Percentiles rank a stretch among this genome's conserved stretches.
Evolutionary conservation across 2,113 vertebrate genomes (phyloP).

Genomic region (Propithecus coquereli): DNA sequence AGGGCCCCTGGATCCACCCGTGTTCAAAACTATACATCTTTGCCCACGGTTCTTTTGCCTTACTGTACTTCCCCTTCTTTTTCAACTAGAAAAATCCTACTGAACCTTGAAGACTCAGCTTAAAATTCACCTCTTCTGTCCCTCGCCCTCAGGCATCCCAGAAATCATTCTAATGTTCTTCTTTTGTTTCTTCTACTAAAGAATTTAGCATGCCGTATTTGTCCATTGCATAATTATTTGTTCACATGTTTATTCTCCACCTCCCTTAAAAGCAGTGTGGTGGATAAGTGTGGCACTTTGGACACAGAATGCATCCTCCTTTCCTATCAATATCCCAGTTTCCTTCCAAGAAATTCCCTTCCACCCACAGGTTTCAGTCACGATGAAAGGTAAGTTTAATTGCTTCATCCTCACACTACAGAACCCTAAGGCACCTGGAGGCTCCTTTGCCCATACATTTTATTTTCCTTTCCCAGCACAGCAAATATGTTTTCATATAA

Average conservation of each 20-base stretch:
- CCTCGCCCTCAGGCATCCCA: not conserved
- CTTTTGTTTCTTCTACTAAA: not conserved
- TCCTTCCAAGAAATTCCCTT: not conserved
- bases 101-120: not conserved
- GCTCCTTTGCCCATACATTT: not conserved
- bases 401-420: not conserved
- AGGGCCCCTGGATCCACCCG: not conserved
- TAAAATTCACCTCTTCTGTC: not conserved
- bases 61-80: not conserved
- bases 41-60: not conserved
- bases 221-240: not conserved
- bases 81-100: not conserved
- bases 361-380: not conserved
- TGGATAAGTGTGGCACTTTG: too few relatives aligned
- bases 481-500: not conserved
- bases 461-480: not conserved
- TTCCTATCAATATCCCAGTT: not conserved
- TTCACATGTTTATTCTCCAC: not conserved
- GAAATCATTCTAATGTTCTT: not conserved
- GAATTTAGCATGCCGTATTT: not conserved
- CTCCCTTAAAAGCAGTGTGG: not conserved
- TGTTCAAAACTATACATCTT: not conserved
- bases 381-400: fast-evolving
- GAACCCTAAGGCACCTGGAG: not conserved
- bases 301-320: not conserved